Evolutionary conservation across 1,140 invertebrate species (phyloP).

Genomic region (Centruroides sculpturatus): DNA sequence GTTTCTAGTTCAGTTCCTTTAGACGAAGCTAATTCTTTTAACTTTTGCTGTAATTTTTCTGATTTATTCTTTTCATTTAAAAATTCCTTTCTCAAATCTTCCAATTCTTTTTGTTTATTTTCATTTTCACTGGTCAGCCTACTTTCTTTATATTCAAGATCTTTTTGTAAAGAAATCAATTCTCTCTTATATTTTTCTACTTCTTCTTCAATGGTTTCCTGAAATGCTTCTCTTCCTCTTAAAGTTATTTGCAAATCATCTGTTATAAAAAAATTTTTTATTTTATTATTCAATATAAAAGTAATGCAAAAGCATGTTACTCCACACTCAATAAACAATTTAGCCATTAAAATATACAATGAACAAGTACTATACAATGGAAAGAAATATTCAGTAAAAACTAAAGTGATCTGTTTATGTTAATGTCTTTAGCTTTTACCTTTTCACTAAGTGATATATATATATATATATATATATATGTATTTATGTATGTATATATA

Average conservation of each 20-base stretch:
- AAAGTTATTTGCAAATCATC: slow-evolving; percentile 46
- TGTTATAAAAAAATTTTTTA: slow-evolving; percentile 17
- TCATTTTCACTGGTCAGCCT: slow-evolving; percentile 25
- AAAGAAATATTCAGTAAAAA: too few relatives aligned
- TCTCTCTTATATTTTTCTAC: slow-evolving; percentile 15
- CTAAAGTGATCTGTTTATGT: too few relatives aligned
- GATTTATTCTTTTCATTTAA: not conserved
- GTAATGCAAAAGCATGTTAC: too few relatives aligned
- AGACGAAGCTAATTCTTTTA: not conserved
- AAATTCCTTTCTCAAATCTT: slow-evolving; percentile 13
- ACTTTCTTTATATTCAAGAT: slow-evolving; percentile 10
- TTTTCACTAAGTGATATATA: not conserved
- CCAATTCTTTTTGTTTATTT: slow-evolving; percentile 19
- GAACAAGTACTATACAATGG: too few relatives aligned
- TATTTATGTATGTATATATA: too few relatives aligned
- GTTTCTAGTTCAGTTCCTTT: not conserved
- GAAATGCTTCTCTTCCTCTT: slow-evolving; percentile 39
- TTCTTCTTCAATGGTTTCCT: slow-evolving; percentile 28
- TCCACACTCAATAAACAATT: too few relatives aligned
- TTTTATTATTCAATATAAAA: too few relatives aligned
- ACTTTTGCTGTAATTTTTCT: not conserved
- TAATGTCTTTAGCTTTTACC: too few relatives aligned
- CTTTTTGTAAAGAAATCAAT: slow-evolving; percentile 4
- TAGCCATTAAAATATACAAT: too few relatives aligned
- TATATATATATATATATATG: too few relatives aligned